phyloP scores from a whole-genome alignment of 1,140 invertebrate species.

The Sesamia nonagrioides region DNA sequence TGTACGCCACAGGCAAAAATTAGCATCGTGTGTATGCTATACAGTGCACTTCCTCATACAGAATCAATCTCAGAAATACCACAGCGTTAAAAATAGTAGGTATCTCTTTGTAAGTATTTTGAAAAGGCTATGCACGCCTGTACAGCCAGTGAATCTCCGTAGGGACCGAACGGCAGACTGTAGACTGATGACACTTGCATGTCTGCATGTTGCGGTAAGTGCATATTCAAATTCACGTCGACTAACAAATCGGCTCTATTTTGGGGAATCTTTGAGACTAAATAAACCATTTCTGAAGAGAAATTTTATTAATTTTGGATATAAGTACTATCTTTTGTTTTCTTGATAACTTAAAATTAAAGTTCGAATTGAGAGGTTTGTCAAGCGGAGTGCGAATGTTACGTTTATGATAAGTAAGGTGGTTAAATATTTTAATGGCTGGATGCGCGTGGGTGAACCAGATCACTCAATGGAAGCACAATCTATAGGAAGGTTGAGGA shows the following conservation, averaged over 20 bases:
- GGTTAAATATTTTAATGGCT: too few species aligned
- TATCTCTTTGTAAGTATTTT: constrained; percentile 45
- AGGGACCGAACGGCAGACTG: neutral
- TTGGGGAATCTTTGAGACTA: neutral
- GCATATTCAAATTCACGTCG: neutral
- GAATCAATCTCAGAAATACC: neutral
- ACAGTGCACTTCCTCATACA: neutral
- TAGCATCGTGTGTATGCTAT: too few species aligned
- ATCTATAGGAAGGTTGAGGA: too few species aligned
- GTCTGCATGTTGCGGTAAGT: neutral
- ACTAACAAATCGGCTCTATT: neutral
- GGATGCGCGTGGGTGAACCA: too few species aligned
- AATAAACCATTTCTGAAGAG: neutral
- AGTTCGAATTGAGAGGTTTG: too few species aligned
- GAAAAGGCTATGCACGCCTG: constrained; percentile 56
- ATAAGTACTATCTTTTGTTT: too few species aligned
- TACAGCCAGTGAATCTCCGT: constrained; percentile 14
- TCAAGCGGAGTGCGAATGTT: too few species aligned
- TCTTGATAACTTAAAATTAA: too few species aligned
- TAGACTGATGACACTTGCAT: neutral
- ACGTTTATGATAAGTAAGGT: too few species aligned
- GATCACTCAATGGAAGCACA: too few species aligned
- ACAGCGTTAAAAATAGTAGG: neutral
- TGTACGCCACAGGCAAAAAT: too few species aligned
- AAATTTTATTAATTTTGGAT: too few species aligned